These are phyloP conservation scores for Stomatorhinus walkeri DNA, from an alignment of 2,797 vertebrate genomes.

Conservation along the genomic window DNA sequence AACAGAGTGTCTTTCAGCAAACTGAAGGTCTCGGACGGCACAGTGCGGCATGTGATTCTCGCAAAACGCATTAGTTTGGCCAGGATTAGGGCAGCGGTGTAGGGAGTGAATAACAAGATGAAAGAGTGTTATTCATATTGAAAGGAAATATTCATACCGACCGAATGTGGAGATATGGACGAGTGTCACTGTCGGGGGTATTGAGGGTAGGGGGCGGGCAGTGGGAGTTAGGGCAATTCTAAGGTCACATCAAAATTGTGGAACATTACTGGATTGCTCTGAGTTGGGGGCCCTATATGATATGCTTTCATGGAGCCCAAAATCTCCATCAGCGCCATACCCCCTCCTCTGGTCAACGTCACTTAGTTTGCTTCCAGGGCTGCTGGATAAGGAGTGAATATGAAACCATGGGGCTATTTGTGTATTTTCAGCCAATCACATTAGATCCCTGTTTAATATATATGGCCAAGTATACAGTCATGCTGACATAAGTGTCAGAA, in stretches of 20 bases:
- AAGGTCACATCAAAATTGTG: not conserved
- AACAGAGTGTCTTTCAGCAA: constrained; percentile 32
- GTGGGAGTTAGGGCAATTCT: not conserved
- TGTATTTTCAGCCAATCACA: not conserved
- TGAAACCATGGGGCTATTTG: not conserved
- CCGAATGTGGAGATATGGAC: not conserved
- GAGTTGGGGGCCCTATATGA: not conserved
- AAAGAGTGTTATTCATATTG: not conserved
- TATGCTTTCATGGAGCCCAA: not conserved
- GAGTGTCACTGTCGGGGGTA: not conserved
- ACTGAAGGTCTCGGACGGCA: constrained; percentile 29
- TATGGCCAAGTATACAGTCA: not conserved
- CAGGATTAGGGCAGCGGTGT: not conserved
- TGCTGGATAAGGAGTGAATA: not conserved
- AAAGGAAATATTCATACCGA: not conserved
- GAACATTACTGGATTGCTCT: not conserved
- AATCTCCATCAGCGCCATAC: not conserved
- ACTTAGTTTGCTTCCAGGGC: not conserved
- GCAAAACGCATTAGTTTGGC: constrained; percentile 18
- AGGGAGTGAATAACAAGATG: not conserved
- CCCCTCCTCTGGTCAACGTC: not conserved
- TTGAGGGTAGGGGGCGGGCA: not conserved
- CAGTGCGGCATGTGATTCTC: constrained; percentile 34
- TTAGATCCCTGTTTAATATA: not conserved
- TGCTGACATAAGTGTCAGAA: not conserved